Evolutionary conservation across 2,888 invertebrate species (phyloP).

Genomic region (Eremobia ochroleuca): DNA sequence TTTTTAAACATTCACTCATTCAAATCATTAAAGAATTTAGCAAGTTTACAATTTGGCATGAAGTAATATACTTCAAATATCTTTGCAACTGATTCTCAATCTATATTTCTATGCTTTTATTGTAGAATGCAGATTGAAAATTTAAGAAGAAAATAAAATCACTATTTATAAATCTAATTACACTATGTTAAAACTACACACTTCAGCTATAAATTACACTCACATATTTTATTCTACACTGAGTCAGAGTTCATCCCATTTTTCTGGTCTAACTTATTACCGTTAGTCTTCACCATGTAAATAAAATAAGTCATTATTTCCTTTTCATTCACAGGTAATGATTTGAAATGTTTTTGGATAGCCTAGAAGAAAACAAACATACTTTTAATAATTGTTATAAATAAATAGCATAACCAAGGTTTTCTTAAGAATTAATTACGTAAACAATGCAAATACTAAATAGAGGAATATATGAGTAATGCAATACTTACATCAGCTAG

Average conservation of each 20-base stretch:
- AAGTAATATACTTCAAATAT: conserved; percentile 80
- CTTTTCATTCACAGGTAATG: conserved; percentile 98
- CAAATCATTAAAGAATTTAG: conserved; percentile 57
- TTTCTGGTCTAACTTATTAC: conserved; percentile 96
- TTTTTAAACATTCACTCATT: conserved; percentile 62
- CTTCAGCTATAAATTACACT: conserved; percentile 75
- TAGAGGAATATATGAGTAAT: conserved; percentile 6
- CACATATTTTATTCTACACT: conserved; percentile 79
- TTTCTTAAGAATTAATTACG: conserved; percentile 9
- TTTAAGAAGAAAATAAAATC: conserved; percentile 74
- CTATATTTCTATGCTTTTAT: conserved; percentile 71
- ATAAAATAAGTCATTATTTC: conserved; percentile 98
- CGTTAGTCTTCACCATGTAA: conserved; percentile 98
- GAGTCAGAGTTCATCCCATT: conserved; percentile 94
- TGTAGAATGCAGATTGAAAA: conserved; percentile 78
- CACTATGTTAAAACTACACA: conserved; percentile 75
- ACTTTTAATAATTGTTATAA: not conserved
- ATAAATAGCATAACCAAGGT: conserved; percentile 1
- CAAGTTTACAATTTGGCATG: conserved; percentile 75
- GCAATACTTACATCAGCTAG: conserved; percentile 95
- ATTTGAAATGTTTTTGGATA: conserved; percentile 98
- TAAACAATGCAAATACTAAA: not conserved
- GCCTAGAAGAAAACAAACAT: conserved; percentile 92
- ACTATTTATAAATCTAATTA: conserved; percentile 74
- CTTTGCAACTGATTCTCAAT: conserved; percentile 73